Percentiles rank a stretch among this genome's conserved stretches.
Conservation (phyloP, 1,140 invertebrate species). For the Chrysomallon squamiferum region DNA sequence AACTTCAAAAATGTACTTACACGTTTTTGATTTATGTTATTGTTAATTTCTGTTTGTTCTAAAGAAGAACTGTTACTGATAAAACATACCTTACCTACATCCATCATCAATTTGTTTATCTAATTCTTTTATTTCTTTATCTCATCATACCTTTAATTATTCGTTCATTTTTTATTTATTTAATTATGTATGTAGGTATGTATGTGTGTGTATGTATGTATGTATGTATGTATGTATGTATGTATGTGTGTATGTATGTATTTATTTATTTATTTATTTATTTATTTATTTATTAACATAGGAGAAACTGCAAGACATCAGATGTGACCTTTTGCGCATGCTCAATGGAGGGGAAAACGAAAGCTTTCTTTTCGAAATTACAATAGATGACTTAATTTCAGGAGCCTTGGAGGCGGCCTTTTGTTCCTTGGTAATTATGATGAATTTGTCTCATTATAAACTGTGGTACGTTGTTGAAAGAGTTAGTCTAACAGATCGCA, state of each 20-base stretch:
- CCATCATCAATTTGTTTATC: background rate
- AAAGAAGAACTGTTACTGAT: background rate
- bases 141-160: background rate
- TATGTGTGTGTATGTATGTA: no score
- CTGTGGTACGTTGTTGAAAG: background rate
- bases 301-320: constrained; percentile 15
- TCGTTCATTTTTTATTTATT: background rate
- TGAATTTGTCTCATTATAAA: background rate
- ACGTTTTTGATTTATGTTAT: background rate
- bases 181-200: no score
- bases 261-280: no score
- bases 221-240: no score
- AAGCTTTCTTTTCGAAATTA: background rate
- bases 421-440: constrained; percentile 14
- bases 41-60: background rate
- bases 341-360: background rate
- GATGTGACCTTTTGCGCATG: background rate
- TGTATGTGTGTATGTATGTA: no score
- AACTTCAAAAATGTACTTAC: background rate
- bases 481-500: background rate
- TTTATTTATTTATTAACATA: background rate
- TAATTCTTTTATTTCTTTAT: background rate
- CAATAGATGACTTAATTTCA: constrained; percentile 12
- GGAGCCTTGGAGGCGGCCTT: constrained; percentile 28
- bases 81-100: background rate